These are phyloP conservation scores for Polyergus mexicanus DNA, from an alignment of 1,140 invertebrate genomes.

Conservation along the genomic window DNA sequence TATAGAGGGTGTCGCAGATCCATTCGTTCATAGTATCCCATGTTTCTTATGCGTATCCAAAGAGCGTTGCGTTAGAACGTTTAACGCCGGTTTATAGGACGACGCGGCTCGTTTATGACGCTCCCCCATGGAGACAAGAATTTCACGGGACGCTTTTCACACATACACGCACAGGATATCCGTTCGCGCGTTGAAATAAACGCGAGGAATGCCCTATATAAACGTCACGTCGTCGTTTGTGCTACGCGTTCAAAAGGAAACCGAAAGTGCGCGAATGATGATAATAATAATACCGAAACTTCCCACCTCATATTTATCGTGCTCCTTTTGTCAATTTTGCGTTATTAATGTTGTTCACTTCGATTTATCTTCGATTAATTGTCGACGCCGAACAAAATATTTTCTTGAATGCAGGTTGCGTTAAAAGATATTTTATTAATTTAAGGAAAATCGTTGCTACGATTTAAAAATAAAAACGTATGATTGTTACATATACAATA, in stretches of 20 bases:
- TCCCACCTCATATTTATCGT: background rate
- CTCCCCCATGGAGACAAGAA: background rate
- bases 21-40: background rate
- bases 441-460: background rate
- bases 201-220: constrained; percentile 39
- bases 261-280: background rate
- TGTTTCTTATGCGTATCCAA: background rate
- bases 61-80: constrained; percentile 1
- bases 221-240: constrained; percentile 29
- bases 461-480: background rate
- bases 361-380: background rate
- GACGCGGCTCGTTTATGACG: background rate
- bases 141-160: constrained; percentile 34
- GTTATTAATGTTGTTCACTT: background rate
- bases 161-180: background rate
- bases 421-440: constrained; percentile 5
- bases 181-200: constrained; percentile 21
- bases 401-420: background rate
- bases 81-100: constrained; percentile 2
- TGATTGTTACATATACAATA: background rate
- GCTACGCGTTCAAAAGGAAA: constrained; percentile 11
- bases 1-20: background rate
- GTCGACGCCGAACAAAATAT: background rate
- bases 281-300: constrained; percentile 33
- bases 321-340: background rate